Percentiles rank a stretch among this genome's conserved stretches.
Conservation (phyloP, 2,888 invertebrate genomes). For the Mystacides longicornis region DNA sequence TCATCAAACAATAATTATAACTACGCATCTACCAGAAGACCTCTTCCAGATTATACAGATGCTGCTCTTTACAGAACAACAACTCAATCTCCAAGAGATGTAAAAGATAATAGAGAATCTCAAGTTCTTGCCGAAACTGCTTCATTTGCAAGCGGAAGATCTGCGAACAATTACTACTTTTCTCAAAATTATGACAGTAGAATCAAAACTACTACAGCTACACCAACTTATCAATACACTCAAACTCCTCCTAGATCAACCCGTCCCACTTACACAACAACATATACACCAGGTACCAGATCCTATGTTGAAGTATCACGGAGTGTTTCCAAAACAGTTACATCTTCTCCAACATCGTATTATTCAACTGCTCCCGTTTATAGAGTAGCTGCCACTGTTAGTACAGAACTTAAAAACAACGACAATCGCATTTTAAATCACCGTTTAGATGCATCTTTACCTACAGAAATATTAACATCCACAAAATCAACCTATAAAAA, state of each 20-base stretch:
- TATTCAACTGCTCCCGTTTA: slow-evolving; percentile 27
- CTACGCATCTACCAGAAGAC: slow-evolving; percentile 35
- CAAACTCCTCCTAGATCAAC: slow-evolving; percentile 32
- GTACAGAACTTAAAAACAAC: background rate
- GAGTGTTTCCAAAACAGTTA: slow-evolving; percentile 29
- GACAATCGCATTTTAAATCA: background rate
- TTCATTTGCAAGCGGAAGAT: slow-evolving; percentile 55
- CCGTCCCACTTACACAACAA: slow-evolving; percentile 39
- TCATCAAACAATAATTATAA: slow-evolving; percentile 38
- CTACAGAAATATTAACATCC: slow-evolving; percentile 4
- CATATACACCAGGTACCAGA: slow-evolving; percentile 33
- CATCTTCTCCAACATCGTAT: slow-evolving; percentile 10
- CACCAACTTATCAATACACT: slow-evolving; percentile 14
- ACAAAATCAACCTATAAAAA: slow-evolving; percentile 24
- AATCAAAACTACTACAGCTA: slow-evolving; percentile 13
- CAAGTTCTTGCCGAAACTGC: slow-evolving; percentile 71
- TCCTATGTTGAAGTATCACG: slow-evolving; percentile 29
- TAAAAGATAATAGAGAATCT: slow-evolving; percentile 49
- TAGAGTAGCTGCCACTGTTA: slow-evolving; percentile 7
- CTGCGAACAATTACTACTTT: slow-evolving; percentile 18
- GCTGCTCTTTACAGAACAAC: slow-evolving; percentile 35
- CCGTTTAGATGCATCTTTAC: slow-evolving; percentile 16
- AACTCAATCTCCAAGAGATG: slow-evolving; percentile 39
- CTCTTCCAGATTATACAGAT: slow-evolving; percentile 37
- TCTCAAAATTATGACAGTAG: slow-evolving; percentile 14